These are phyloP conservation scores for Andrena trimmerana DNA, from an alignment of 2,888 invertebrate species.

Conservation along the genomic window DNA sequence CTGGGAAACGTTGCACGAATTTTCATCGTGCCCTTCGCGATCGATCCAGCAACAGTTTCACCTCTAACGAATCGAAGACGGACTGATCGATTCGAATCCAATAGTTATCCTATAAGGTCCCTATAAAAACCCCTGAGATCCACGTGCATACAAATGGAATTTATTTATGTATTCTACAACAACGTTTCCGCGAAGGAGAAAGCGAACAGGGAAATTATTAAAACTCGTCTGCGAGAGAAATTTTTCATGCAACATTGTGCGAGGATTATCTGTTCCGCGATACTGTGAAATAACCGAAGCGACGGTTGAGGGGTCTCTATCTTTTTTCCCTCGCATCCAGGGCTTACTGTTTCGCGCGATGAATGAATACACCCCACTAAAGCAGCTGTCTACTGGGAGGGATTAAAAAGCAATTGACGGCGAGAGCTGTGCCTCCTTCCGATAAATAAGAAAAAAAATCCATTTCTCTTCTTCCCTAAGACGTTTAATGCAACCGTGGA, in stretches of 20 bases:
- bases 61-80: neutral
- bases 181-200: too few species aligned
- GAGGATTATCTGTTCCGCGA: slow-evolving; percentile 31
- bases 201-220: neutral
- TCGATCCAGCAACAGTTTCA: neutral
- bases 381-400: slow-evolving; percentile 15
- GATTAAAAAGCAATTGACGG: slow-evolving; percentile 45
- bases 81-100: neutral
- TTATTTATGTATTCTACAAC: neutral
- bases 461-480: slow-evolving; percentile 10
- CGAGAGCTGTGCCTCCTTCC: neutral
- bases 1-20: neutral
- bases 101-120: neutral
- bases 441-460: slow-evolving; percentile 21
- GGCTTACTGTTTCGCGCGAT: slow-evolving; percentile 36
- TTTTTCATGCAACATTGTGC: neutral
- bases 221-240: neutral
- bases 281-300: slow-evolving; percentile 27
- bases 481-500: neutral
- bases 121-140: neutral
- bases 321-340: slow-evolving; percentile 24
- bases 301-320: slow-evolving; percentile 19
- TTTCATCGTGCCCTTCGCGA: neutral
- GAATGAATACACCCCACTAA: slow-evolving; percentile 40
- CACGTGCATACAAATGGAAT: neutral